phyloP scores from a whole-genome alignment of 2,113 vertebrate genomes.

The Carettochelys insculpta region DNA sequence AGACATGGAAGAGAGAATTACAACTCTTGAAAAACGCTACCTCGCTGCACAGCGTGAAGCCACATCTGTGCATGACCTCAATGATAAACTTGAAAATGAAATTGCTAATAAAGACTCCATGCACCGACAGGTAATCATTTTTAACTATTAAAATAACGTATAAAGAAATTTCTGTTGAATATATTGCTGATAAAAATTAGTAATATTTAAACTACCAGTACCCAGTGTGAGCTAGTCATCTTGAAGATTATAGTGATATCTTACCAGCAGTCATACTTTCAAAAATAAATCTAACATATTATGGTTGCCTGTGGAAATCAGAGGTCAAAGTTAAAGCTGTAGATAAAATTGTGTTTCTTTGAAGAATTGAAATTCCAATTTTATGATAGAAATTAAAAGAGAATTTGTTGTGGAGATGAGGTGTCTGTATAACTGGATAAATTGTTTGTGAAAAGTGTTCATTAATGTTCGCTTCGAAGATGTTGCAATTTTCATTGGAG shows the following conservation, averaged over 20 bases:
- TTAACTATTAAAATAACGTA: background rate
- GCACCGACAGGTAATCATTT: constrained; percentile 86
- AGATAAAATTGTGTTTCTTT: background rate
- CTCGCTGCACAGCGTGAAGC: constrained; percentile 96
- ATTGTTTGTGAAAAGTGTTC: background rate
- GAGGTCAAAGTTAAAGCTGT: background rate
- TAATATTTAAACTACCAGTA: background rate
- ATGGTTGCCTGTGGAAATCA: background rate
- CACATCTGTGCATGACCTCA: constrained; percentile 96
- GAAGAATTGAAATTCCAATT: background rate
- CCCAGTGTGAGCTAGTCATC: background rate
- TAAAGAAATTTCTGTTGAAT: background rate
- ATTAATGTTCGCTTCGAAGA: background rate
- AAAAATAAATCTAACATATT: background rate
- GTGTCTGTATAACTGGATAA: background rate
- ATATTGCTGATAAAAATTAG: background rate
- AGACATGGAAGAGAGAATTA: constrained; percentile 98
- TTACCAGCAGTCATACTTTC: background rate
- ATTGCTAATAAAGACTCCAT: constrained; percentile 96
- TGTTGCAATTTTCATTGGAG: background rate
- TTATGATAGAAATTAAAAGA: background rate
- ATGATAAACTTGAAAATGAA: constrained; percentile 97
- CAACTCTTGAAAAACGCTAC: constrained; percentile 98
- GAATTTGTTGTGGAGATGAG: background rate
- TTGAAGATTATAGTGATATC: too few species aligned